phyloP scores from a whole-genome alignment of 1,140 invertebrate species.

The Aphaenogaster rudis region DNA sequence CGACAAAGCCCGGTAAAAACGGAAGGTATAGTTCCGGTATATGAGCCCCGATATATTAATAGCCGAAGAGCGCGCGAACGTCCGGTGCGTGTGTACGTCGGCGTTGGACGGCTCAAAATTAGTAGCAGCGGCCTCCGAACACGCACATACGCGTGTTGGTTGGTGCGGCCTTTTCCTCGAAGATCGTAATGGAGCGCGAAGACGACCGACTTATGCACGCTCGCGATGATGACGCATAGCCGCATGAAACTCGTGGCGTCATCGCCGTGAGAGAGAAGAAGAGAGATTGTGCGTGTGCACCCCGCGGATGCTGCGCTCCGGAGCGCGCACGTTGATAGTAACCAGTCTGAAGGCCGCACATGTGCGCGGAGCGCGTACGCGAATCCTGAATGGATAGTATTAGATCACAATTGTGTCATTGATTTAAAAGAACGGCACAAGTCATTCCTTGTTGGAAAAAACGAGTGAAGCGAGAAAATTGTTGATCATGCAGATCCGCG shows the following conservation, averaged over 20 bases:
- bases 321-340: constrained; percentile 2
- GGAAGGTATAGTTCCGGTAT: constrained; percentile 77
- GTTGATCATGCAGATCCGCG: neutral
- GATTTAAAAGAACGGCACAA: constrained; percentile 1
- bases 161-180: constrained; percentile 43
- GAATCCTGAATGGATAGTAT: neutral
- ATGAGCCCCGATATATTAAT: constrained; percentile 70
- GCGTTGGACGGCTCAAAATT: constrained; percentile 65
- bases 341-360: constrained; percentile 6
- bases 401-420: constrained; percentile 27
- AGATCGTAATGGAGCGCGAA: constrained; percentile 49
- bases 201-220: constrained; percentile 14
- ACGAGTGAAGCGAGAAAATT: neutral
- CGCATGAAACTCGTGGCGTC: constrained; percentile 53
- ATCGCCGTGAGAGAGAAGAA: neutral
- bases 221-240: constrained; percentile 40
- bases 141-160: constrained; percentile 2
- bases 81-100: constrained; percentile 57
- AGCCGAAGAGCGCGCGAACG: constrained; percentile 64
- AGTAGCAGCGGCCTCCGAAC: constrained; percentile 63
- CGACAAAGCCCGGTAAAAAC: constrained; percentile 52
- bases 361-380: neutral
- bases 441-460: neutral
- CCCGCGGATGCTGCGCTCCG: constrained; percentile 19
- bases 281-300: constrained; percentile 31